Percentiles rank a stretch among this genome's conserved stretches.
Evolutionary conservation across 2,113 vertebrate species (phyloP).

Genomic region (Cisticola juncidis): DNA sequence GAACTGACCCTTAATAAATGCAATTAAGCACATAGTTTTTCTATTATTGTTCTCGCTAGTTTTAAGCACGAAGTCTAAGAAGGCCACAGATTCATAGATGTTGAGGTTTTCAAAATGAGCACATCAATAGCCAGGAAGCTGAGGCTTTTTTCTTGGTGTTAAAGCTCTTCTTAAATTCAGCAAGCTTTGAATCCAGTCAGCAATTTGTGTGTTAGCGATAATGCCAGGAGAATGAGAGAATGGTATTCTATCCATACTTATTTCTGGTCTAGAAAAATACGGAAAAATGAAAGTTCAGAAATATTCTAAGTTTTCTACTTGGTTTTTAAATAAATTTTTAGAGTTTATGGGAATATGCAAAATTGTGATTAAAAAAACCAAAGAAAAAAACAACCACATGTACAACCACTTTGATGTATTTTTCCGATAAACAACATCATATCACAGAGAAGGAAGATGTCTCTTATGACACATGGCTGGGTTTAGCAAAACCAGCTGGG

Average conservation of each 20-base stretch:
- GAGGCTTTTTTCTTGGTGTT: not conserved
- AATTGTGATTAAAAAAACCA: not conserved
- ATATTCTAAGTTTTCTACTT: not conserved
- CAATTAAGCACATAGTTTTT: not conserved
- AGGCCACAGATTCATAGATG: not conserved
- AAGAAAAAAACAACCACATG: fast-evolving
- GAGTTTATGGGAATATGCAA: not conserved
- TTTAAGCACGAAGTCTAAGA: not conserved
- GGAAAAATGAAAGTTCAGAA: not conserved
- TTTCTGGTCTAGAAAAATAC: not conserved
- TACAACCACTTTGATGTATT: not conserved
- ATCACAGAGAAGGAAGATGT: not conserved
- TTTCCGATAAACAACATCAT: not conserved
- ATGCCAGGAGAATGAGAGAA: not conserved
- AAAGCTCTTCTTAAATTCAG: not conserved
- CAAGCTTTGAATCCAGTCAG: not conserved
- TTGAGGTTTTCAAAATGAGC: not conserved
- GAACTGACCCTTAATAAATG: not conserved
- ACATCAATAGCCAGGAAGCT: not conserved
- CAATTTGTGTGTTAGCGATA: not conserved
- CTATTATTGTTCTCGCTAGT: not conserved
- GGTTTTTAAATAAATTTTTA: not conserved
- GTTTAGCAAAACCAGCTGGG: not conserved
- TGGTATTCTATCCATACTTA: not conserved
- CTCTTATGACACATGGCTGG: not conserved